phyloP scores from a whole-genome alignment of 1,140 invertebrate species.

The Bombyx mandarina region DNA sequence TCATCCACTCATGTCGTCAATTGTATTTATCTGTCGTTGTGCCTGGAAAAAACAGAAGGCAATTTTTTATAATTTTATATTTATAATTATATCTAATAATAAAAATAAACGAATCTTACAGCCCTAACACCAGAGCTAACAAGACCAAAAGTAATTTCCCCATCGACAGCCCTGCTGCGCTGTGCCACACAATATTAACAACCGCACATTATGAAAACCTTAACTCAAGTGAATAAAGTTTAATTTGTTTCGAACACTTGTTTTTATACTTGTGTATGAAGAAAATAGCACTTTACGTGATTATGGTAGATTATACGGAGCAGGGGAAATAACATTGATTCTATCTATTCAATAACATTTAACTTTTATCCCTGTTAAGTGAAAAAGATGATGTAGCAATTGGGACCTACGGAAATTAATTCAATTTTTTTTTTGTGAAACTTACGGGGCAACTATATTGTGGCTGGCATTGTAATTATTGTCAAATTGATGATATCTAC shows the following conservation, averaged over 20 bases:
- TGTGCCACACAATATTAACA: conserved; percentile 1
- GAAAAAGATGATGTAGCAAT: no score
- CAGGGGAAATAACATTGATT: not conserved
- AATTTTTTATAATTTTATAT: no score
- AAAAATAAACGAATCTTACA: conserved; percentile 3
- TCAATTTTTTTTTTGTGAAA: no score
- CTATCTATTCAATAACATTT: no score
- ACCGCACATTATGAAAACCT: conserved; percentile 1
- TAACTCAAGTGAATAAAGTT: conserved; percentile 7
- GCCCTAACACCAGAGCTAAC: conserved; percentile 27
- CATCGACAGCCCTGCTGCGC: conserved; percentile 1
- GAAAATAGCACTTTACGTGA: conserved; percentile 20
- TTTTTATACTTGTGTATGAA: conserved; percentile 4
- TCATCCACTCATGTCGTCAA: no score
- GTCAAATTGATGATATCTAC: no score
- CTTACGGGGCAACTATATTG: no score
- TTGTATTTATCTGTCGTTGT: no score
- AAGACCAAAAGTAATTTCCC: conserved; percentile 39
- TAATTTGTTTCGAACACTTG: not conserved
- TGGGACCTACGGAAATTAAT: no score
- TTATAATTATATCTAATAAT: not conserved
- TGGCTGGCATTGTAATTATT: no score
- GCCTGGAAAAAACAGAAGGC: no score
- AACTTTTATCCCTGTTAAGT: no score
- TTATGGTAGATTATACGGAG: conserved; percentile 25